Base-by-base conservation (phyloP, 1,140 invertebrate genomes). In the Oncopodura yosiiana region DNA sequence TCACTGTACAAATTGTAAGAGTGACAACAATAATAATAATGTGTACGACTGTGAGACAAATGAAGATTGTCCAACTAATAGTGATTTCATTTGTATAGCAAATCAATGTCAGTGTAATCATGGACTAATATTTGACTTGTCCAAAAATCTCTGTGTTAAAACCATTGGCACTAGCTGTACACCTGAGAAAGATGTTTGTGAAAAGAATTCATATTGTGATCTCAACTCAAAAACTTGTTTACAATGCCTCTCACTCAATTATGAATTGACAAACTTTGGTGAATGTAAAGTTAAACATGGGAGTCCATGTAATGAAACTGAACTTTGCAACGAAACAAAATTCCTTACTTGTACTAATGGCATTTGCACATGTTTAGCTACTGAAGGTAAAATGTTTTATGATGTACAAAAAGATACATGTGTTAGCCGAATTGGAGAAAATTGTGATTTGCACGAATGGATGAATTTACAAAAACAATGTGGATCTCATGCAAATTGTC, bases 401-500 rank as follows among this genome's bases (percentile, higher is more conserved):
- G 27, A 30, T 23, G 5, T 16, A 19, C 19, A 32, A 21, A 32
- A 30, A 46, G 29, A 46, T 32, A 46, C 19, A 19, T 46, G 44
- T 12, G 21, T 46, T 11, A 30, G 18, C 8, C 12, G 26, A 23
- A 24, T 46, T 21, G 44, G 44, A 19, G 18, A 32, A 5, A 6
- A 30, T 12, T 46, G 44, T 21, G 44, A 46, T 19, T 12, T 46
- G 2, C 16, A 19, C 12, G 16, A 3, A 0, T 46, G 44, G 44
- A 46, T 46, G 44, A 19, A 32, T 4, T 19, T 46, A 3, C 44
- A 46, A 34, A 18, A 32, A 18, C 27, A 46, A 19, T 46, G 44
- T 19, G 44, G 21, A 32, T 46, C 44, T 0, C 30, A 46, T 46
- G 44, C 44, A 12, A 19, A 46, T 5, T 46, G 44, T n/a, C n/a